Percentiles rank a stretch among this genome's conserved stretches.
Conservation (phyloP, 2,888 invertebrate species). For the Ennomos erosarius region DNA sequence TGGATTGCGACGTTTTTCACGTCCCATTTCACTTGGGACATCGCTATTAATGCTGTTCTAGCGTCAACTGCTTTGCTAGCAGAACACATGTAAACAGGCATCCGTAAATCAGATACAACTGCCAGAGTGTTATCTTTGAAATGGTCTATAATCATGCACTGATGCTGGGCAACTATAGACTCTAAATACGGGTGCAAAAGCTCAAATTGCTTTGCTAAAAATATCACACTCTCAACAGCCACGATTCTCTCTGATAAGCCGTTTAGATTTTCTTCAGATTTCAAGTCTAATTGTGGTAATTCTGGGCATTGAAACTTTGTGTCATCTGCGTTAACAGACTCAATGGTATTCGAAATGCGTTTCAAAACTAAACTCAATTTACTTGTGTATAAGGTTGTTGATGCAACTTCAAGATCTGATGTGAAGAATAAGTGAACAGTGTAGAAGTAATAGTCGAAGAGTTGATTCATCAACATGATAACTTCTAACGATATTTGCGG, state of each 20-base stretch:
- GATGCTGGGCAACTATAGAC: conserved; percentile 90
- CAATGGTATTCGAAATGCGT: conserved; percentile 91
- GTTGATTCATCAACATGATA: conserved; percentile 94
- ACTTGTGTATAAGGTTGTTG: conserved; percentile 86
- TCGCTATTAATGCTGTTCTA: conserved; percentile 90
- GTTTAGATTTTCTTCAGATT: conserved; percentile 88
- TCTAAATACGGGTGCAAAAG: conserved; percentile 94
- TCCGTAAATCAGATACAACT: conserved; percentile 90
- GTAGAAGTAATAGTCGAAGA: conserved; percentile 97
- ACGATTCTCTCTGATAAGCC: conserved; percentile 95
- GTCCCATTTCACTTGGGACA: conserved; percentile 98
- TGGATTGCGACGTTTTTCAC: conserved; percentile 97
- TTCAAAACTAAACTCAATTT: conserved; percentile 91
- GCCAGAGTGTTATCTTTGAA: conserved; percentile 91
- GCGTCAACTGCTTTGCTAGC: conserved; percentile 92
- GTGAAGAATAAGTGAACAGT: conserved; percentile 95
- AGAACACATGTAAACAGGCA: conserved; percentile 95
- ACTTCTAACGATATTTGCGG: conserved; percentile 96
- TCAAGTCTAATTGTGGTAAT: conserved; percentile 63
- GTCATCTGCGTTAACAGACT: conserved; percentile 58
- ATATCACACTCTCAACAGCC: conserved; percentile 96
- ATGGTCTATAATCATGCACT: conserved; percentile 87
- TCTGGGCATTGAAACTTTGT: conserved; percentile 61
- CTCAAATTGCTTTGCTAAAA: conserved; percentile 95
- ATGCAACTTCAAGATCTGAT: conserved; percentile 87